A percentile compares a stretch with the other conserved stretches of the same genome.
Conservation (phyloP, 2,797 vertebrate species). For the Betta splendens region DNA sequence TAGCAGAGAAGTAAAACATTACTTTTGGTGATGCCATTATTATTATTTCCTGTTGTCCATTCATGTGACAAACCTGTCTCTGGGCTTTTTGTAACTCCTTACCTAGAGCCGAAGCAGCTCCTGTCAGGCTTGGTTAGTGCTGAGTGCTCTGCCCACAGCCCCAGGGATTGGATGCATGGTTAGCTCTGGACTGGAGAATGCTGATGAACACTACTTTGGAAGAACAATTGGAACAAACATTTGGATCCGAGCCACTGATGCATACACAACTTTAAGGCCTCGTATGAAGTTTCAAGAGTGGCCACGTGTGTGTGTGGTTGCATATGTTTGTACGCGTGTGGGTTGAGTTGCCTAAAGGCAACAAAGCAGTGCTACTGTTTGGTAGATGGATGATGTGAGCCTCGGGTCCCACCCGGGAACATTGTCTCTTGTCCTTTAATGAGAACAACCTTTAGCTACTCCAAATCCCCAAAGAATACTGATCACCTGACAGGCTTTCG, state of each 20-base stretch:
- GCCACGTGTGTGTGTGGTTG: conserved; percentile 18
- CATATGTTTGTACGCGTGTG: conserved; percentile 17
- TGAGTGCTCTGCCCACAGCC: conserved; percentile 66
- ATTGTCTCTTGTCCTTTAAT: conserved; percentile 55
- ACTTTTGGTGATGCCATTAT: too few species aligned
- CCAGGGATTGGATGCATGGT: conserved; percentile 64
- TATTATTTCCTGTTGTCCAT: conserved; percentile 42
- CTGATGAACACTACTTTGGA: conserved; percentile 60
- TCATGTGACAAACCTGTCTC: conserved; percentile 46
- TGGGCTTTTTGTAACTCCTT: conserved; percentile 53
- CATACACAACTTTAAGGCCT: conserved; percentile 18
- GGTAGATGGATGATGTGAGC: conserved; percentile 55
- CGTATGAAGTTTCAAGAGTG: conserved; percentile 24
- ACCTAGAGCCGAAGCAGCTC: conserved; percentile 68
- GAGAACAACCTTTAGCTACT: conserved; percentile 61
- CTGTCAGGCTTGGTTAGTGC: conserved; percentile 75
- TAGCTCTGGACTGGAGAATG: conserved; percentile 59
- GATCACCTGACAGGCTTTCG: conserved; percentile 35
- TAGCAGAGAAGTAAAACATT: conserved; percentile 35
- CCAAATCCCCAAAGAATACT: conserved; percentile 46
- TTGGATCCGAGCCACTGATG: conserved; percentile 52
- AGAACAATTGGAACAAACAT: conserved; percentile 57
- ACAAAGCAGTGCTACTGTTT: conserved; percentile 26
- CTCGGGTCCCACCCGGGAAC: conserved; percentile 33
- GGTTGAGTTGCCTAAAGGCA: conserved; percentile 25